phyloP scores from a whole-genome alignment of 1,140 invertebrate species.

The Papilio xuthus region DNA sequence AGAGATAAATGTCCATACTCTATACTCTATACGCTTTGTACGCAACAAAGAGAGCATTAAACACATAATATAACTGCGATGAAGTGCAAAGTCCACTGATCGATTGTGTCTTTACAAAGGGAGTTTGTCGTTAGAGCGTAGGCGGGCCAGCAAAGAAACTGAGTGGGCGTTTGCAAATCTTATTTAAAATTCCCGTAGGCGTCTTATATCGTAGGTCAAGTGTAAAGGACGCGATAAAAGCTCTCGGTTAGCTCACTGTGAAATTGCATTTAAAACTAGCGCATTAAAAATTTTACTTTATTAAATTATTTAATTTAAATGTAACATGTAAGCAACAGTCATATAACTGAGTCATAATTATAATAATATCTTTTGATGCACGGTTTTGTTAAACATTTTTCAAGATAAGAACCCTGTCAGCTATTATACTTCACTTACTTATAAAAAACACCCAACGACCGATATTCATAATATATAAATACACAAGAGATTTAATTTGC shows the following conservation, averaged over 20 bases:
- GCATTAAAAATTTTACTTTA: neutral
- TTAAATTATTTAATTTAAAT: neutral
- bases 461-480: neutral
- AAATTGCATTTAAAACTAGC: neutral
- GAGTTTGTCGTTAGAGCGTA: neutral
- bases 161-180: conserved; percentile 5
- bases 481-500: neutral
- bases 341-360: neutral
- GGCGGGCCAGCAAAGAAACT: conserved; percentile 8
- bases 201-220: conserved; percentile 14
- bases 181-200: conserved; percentile 4
- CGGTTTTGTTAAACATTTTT: neutral
- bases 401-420: neutral
- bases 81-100: conserved; percentile 12
- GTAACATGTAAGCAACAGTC: no score
- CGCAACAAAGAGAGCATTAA: conserved; percentile 18
- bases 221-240: conserved; percentile 3
- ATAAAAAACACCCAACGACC: neutral
- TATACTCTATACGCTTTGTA: neutral
- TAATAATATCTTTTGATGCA: neutral
- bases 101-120: neutral
- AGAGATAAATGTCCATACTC: conserved; percentile 9
- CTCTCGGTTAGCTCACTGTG: neutral
- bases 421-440: neutral
- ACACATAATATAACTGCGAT: neutral